phyloP scores from a whole-genome alignment of 1,140 invertebrate genomes.

The Temnothorax longispinosus region DNA sequence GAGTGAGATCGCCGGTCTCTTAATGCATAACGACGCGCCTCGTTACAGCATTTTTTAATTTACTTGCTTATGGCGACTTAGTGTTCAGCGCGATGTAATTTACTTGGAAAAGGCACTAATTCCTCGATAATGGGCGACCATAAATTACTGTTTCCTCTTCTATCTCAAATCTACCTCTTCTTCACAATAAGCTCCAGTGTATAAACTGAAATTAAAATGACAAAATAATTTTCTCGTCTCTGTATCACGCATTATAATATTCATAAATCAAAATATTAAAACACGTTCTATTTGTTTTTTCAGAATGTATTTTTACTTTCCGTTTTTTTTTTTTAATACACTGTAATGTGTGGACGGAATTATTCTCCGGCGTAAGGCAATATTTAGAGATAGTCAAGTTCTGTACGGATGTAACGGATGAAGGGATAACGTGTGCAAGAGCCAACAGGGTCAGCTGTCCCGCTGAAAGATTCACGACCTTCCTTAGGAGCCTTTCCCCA shows the following conservation, averaged over 20 bases:
- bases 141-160: neutral
- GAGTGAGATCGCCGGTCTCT: neutral
- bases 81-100: neutral
- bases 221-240: neutral
- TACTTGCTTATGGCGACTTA: constrained; percentile 11
- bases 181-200: neutral
- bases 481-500: constrained; percentile 4
- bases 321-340: neutral
- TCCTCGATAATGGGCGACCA: neutral
- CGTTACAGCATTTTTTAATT: constrained; percentile 24
- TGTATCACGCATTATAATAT: neutral
- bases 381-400: constrained; percentile 26
- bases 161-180: neutral
- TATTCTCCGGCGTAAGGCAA: neutral
- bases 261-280: neutral
- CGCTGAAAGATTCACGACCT: constrained; percentile 39
- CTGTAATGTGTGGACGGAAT: neutral
- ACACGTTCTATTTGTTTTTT: neutral
- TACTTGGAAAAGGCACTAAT: constrained; percentile 4
- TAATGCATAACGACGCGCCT: neutral
- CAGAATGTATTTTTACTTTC: neutral
- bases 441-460: constrained; percentile 29
- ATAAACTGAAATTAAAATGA: neutral
- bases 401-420: neutral
- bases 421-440: constrained; percentile 10